A percentile compares a stretch with the other conserved stretches of the same genome.
These are phyloP conservation scores for Rafetus swinhoei DNA, from an alignment of 2,113 vertebrate species.

Conservation along the genomic window DNA sequence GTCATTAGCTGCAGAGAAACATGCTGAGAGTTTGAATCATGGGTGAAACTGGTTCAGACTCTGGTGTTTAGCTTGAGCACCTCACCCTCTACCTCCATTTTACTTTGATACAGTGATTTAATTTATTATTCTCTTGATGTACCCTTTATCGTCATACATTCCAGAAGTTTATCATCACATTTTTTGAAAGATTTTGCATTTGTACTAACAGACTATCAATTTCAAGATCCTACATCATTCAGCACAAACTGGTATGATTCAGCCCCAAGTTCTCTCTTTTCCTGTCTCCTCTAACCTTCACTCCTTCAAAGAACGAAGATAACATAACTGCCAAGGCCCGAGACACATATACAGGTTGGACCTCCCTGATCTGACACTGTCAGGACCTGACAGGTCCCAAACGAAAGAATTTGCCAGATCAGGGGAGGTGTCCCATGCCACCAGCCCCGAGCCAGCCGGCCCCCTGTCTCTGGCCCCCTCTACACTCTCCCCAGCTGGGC, in stretches of 20 bases:
- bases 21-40: not conserved
- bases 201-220: not conserved
- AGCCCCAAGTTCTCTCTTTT: not conserved
- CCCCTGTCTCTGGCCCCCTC: no score
- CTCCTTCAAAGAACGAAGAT: not conserved
- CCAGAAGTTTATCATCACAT: not conserved
- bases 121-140: not conserved
- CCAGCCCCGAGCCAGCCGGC: no score
- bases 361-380: no score
- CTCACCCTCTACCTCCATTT: rapidly evolving
- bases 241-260: not conserved
- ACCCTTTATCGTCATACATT: not conserved
- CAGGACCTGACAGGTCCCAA: no score
- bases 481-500: no score
- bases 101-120: not conserved
- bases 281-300: not conserved
- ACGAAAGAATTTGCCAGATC: no score
- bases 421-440: no score
- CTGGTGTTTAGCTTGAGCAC: not conserved
- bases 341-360: rapidly evolving
- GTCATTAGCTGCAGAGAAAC: not conserved
- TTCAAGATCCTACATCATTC: not conserved
- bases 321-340: not conserved
- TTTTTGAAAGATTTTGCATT: not conserved
- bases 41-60: not conserved